A percentile compares a stretch with the other conserved stretches of the same genome.
phyloP scores from a whole-genome alignment of 2,113 vertebrate genomes.

The Odocoileus virginianus region DNA sequence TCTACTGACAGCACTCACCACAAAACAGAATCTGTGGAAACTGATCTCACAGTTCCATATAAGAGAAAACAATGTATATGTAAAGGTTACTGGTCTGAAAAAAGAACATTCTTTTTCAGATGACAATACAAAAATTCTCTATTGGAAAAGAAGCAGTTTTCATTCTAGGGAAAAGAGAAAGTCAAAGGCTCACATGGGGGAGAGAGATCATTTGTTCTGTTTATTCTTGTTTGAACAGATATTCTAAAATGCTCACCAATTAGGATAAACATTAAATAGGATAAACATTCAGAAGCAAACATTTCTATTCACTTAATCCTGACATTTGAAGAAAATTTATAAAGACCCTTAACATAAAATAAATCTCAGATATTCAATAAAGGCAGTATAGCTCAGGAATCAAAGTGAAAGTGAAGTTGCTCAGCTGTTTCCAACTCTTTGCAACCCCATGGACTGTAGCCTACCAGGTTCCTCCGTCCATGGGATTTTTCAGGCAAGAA shows the following conservation, averaged over 20 bases:
- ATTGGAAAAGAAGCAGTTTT: constrained; percentile 57
- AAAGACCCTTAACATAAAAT: constrained; percentile 23
- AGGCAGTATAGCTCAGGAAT: not conserved
- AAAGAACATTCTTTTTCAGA: constrained; percentile 65
- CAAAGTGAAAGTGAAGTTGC: not conserved
- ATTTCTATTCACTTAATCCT: constrained; percentile 16
- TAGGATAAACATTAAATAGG: not conserved
- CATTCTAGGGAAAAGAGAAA: constrained; percentile 58
- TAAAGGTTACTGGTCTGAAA: constrained; percentile 43
- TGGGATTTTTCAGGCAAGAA: not conserved
- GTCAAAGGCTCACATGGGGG: constrained; percentile 53
- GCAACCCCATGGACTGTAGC: not conserved
- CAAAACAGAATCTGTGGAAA: not conserved
- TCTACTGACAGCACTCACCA: not conserved
- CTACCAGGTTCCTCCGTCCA: not conserved
- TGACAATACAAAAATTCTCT: constrained; percentile 62
- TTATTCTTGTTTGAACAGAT: constrained; percentile 58
- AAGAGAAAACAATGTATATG: constrained; percentile 36
- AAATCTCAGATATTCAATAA: not conserved
- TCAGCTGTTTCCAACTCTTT: rapidly evolving
- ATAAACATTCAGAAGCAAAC: constrained; percentile 54
- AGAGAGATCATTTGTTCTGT: constrained; percentile 62
- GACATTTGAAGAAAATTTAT: constrained; percentile 51
- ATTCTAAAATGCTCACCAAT: constrained; percentile 61
- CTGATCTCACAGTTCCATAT: constrained; percentile 11